Conservation (phyloP, 2,797 vertebrate species). For the Enteromius paludinosus region DNA sequence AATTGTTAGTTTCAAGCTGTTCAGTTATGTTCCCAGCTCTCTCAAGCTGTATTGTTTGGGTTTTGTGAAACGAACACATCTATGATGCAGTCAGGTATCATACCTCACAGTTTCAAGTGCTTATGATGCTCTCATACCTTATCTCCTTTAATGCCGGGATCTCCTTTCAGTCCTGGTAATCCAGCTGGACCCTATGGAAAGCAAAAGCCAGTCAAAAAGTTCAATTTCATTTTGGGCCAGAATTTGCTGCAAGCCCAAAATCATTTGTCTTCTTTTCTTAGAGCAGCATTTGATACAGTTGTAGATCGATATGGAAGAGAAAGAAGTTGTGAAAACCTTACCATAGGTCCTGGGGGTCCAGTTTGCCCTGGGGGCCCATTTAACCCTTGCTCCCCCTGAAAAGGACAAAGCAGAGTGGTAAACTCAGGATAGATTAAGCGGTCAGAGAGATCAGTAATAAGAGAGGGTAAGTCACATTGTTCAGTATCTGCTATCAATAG, state of each 20-base stretch:
- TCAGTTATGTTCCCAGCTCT: background rate
- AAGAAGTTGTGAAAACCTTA: conserved; percentile 67
- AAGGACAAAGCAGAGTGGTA: conserved; percentile 27
- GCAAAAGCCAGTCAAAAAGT: conserved; percentile 19
- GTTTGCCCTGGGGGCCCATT: conserved; percentile 85
- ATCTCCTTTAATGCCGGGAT: conserved; percentile 87
- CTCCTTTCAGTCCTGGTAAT: conserved; percentile 89
- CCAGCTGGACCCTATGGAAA: conserved; percentile 86
- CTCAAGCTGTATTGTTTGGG: conserved; percentile 1
- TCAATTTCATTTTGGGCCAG: conserved; percentile 20
- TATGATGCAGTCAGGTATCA: background rate
- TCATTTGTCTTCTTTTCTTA: conserved; percentile 36
- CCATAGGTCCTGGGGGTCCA: conserved; percentile 90
- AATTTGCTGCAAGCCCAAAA: conserved; percentile 34
- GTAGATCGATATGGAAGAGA: conserved; percentile 34
- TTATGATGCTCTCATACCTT: conserved; percentile 81
- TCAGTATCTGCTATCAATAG: conserved; percentile 32
- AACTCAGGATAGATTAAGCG: conserved; percentile 27
- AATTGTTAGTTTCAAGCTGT: conserved; percentile 6
- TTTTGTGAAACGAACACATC: background rate
- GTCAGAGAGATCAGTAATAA: conserved; percentile 15
- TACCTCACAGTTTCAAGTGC: background rate
- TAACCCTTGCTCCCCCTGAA: conserved; percentile 90
- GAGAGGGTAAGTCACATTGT: background rate
- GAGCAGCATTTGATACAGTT: conserved; percentile 30